These are phyloP conservation scores for Hololepta plana DNA, from an alignment of 2,888 invertebrate species.

Conservation along the genomic window DNA sequence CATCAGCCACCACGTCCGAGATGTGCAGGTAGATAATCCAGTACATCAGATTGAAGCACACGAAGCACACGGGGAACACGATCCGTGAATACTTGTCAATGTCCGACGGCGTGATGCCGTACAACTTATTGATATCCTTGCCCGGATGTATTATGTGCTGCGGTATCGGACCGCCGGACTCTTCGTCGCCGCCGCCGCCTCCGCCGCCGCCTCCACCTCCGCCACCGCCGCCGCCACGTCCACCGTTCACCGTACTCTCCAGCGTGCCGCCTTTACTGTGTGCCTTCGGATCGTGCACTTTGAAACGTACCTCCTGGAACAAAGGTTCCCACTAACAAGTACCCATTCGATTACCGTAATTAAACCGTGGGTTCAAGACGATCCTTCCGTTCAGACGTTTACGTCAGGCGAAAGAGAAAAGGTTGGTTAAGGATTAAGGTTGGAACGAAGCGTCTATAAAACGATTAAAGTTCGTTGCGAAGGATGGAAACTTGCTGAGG, in stretches of 20 bases:
- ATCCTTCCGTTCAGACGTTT: too few species aligned
- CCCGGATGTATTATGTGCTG: slow-evolving; percentile 72
- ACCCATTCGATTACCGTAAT: too few species aligned
- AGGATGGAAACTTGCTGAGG: too few species aligned
- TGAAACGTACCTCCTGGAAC: slow-evolving; percentile 88
- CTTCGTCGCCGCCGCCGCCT: slow-evolving; percentile 32
- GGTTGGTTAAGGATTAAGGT: too few species aligned
- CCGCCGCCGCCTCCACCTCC: slow-evolving; percentile 32
- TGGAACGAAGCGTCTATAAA: too few species aligned
- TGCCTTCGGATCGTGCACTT: slow-evolving; percentile 86
- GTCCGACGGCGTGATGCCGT: slow-evolving; percentile 89
- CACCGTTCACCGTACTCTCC: slow-evolving; percentile 81
- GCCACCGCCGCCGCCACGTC: slow-evolving; percentile 42
- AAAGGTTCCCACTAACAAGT: slow-evolving; percentile 41
- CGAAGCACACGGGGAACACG: slow-evolving; percentile 95
- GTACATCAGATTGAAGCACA: slow-evolving; percentile 97
- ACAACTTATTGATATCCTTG: slow-evolving; percentile 82
- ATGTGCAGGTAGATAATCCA: slow-evolving; percentile 95
- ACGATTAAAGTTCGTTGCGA: too few species aligned
- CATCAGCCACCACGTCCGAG: slow-evolving; percentile 88
- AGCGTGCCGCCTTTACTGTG: slow-evolving; percentile 84
- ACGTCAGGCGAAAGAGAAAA: too few species aligned
- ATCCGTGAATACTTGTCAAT: slow-evolving; percentile 98
- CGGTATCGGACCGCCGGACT: slow-evolving; percentile 45
- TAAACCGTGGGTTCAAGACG: too few species aligned